Evolutionary conservation across 1,140 invertebrate species (phyloP).

Genomic region (Drosophila jambulina): DNA sequence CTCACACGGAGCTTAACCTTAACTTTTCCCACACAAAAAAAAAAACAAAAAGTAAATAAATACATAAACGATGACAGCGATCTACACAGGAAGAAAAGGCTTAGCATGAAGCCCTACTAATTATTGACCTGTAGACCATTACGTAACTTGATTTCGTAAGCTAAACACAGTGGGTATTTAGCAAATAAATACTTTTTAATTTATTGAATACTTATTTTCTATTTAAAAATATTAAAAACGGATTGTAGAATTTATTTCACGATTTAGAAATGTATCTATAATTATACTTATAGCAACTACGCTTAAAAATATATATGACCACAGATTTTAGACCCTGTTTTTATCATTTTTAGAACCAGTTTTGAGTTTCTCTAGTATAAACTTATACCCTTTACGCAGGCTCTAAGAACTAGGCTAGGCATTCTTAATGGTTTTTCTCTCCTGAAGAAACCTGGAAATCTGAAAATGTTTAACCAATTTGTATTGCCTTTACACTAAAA

Average conservation of each 20-base stretch:
- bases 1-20: conserved; percentile 5
- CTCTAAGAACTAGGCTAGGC: background rate
- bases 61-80: conserved; percentile 14
- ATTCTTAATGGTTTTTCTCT: no score
- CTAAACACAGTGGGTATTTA: no score
- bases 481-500: no score
- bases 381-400: no score
- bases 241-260: background rate
- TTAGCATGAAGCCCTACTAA: conserved; percentile 4
- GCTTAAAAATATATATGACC: background rate
- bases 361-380: background rate
- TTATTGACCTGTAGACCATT: background rate
- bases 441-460: no score
- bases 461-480: no score
- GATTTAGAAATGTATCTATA: background rate
- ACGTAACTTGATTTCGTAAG: background rate
- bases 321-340: background rate
- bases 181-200: no score
- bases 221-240: no score
- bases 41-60: conserved; percentile 15
- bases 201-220: no score
- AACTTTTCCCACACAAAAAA: conserved; percentile 6
- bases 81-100: conserved; percentile 21
- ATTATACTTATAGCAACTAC: background rate
- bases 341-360: background rate